Conservation (phyloP, 2,888 invertebrate species). For the Scrobipalpa atriplicella region DNA sequence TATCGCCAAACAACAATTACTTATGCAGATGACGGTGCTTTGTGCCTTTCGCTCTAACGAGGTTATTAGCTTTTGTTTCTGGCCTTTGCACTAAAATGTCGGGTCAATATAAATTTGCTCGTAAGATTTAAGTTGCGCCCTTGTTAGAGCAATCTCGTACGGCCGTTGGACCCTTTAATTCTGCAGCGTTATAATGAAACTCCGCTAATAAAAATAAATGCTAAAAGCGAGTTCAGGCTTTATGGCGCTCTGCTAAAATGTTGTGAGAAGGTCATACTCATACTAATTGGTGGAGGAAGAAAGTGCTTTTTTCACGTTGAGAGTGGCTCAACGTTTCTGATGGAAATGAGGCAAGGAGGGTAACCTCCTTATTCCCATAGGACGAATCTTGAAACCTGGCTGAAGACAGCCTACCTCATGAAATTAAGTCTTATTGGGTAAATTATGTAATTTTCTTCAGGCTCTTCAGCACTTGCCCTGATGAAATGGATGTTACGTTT, state of each 20-base stretch:
- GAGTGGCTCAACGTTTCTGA: background rate
- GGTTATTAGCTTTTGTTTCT: constrained; percentile 50
- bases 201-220: constrained; percentile 52
- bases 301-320: constrained; percentile 24
- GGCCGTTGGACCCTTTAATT: constrained; percentile 45
- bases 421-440: constrained; percentile 12
- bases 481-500: background rate
- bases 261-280: constrained; percentile 40
- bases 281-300: constrained; percentile 41
- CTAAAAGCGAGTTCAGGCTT: constrained; percentile 42
- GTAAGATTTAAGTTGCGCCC: constrained; percentile 41
- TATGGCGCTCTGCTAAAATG: constrained; percentile 38
- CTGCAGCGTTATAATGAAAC: constrained; percentile 48
- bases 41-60: constrained; percentile 44
- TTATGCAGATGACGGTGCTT: constrained; percentile 56
- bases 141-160: constrained; percentile 37
- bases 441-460: constrained; percentile 5
- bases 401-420: background rate
- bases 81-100: constrained; percentile 43
- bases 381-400: background rate
- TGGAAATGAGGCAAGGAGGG: background rate
- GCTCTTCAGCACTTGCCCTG: background rate
- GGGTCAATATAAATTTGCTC: constrained; percentile 45
- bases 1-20: constrained; percentile 50
- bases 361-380: background rate